A percentile compares a stretch with the other conserved stretches of the same genome.
Evolutionary conservation across 2,797 vertebrate genomes (phyloP).

Genomic region (Hypotaenidia philippensis): DNA sequence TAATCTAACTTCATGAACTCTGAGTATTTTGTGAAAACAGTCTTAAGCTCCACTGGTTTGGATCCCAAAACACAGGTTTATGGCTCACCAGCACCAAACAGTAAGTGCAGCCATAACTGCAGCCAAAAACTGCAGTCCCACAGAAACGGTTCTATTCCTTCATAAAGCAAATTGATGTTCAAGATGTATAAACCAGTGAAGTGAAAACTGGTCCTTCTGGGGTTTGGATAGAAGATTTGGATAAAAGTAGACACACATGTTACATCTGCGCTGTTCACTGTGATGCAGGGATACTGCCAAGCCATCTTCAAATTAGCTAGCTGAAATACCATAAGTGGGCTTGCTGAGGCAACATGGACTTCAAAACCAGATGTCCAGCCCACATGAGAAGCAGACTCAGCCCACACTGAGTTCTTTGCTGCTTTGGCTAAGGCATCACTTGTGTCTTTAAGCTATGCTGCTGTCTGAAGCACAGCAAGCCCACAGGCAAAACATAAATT

Average conservation of each 20-base stretch:
- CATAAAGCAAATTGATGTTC: background rate
- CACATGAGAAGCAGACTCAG: background rate
- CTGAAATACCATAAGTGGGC: background rate
- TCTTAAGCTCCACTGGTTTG: background rate
- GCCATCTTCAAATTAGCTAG: background rate
- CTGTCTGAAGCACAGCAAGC: background rate
- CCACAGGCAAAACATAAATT: background rate
- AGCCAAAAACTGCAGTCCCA: background rate
- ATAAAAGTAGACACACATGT: background rate
- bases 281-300: background rate
- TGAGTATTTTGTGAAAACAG: background rate
- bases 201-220: background rate
- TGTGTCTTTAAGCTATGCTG: background rate
- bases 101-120: background rate
- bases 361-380: background rate
- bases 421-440: background rate
- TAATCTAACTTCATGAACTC: background rate
- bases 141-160: background rate
- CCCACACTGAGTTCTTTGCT: background rate
- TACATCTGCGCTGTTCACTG: background rate
- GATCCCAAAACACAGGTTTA: background rate
- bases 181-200: background rate
- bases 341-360: background rate
- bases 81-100: background rate
- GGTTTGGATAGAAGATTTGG: background rate